Evolutionary conservation across 2,888 invertebrate genomes (phyloP).

Genomic region (Ptycholaimellus sp.): DNA sequence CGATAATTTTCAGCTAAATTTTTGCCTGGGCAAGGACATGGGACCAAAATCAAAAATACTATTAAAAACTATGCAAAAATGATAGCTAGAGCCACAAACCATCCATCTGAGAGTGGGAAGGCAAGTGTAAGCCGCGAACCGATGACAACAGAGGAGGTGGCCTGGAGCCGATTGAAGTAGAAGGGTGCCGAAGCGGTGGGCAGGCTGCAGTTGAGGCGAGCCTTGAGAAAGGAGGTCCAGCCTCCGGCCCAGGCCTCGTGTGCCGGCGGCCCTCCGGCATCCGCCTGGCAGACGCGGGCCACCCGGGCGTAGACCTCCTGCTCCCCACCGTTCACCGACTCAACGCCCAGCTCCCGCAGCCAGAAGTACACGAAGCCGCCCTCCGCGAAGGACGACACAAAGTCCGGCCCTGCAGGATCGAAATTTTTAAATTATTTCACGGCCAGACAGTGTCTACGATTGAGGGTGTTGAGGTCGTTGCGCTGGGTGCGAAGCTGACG

Average conservation of each 20-base stretch:
- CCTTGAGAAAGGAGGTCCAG: slow-evolving; percentile 81
- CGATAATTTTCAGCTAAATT: no score
- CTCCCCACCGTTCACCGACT: slow-evolving; percentile 73
- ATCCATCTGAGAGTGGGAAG: no score
- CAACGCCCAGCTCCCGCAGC: slow-evolving; percentile 70
- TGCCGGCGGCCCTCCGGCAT: slow-evolving; percentile 53
- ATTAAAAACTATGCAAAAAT: no score
- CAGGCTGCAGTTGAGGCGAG: slow-evolving; percentile 74
- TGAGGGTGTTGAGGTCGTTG: slow-evolving; percentile 67
- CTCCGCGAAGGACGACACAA: slow-evolving; percentile 64
- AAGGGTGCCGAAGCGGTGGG: slow-evolving; percentile 85
- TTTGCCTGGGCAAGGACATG: no score
- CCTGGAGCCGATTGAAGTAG: slow-evolving; percentile 89
- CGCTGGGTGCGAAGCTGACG: slow-evolving; percentile 53
- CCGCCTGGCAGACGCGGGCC: slow-evolving; percentile 71
- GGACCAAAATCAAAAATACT: no score
- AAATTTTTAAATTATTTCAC: no score
- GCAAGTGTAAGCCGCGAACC: no score
- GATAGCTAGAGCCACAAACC: no score
- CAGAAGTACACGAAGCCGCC: slow-evolving; percentile 69
- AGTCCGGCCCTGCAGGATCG: slow-evolving; percentile 50
- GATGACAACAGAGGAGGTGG: neutral
- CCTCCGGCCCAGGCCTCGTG: no score
- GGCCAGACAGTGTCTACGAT: no score
- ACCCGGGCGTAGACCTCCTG: slow-evolving; percentile 64